Evolutionary conservation across 2,113 vertebrate species (phyloP).

Genomic region (Taurulus bubalis): DNA sequence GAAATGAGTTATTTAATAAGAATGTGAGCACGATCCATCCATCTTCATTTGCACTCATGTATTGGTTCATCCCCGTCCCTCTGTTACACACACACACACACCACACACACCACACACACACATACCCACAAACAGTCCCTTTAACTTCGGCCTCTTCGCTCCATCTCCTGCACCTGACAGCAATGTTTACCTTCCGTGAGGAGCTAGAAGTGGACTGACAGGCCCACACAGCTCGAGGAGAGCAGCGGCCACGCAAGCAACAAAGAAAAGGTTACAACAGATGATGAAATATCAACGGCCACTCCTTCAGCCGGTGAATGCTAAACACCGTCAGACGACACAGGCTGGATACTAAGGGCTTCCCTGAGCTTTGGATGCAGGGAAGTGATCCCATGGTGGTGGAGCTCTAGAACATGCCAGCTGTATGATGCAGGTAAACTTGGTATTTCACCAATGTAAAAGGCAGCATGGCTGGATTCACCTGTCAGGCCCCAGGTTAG

Average conservation of each 20-base stretch:
- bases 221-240: constrained; percentile 43
- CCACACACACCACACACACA: constrained; percentile 1
- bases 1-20: constrained; percentile 42
- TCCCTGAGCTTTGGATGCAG: not conserved
- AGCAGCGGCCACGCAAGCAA: constrained; percentile 34
- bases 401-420: not conserved
- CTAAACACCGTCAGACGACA: constrained; percentile 39
- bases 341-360: constrained; percentile 9
- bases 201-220: constrained; percentile 53
- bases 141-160: constrained; percentile 9
- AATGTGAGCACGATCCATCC: constrained; percentile 46
- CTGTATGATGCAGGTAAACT: not conserved
- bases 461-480: no score
- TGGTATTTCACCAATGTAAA: not conserved
- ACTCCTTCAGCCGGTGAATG: constrained; percentile 28
- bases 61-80: constrained; percentile 44
- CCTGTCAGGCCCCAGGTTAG: not conserved
- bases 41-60: constrained; percentile 62
- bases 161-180: constrained; percentile 20
- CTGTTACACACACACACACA: not conserved
- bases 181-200: constrained; percentile 14
- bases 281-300: constrained; percentile 58
- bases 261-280: constrained; percentile 56
- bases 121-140: constrained; percentile 5
- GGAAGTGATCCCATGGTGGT: not conserved